Evolutionary conservation across 2,113 vertebrate species (phyloP).

Genomic region (Lampris incognitus): DNA sequence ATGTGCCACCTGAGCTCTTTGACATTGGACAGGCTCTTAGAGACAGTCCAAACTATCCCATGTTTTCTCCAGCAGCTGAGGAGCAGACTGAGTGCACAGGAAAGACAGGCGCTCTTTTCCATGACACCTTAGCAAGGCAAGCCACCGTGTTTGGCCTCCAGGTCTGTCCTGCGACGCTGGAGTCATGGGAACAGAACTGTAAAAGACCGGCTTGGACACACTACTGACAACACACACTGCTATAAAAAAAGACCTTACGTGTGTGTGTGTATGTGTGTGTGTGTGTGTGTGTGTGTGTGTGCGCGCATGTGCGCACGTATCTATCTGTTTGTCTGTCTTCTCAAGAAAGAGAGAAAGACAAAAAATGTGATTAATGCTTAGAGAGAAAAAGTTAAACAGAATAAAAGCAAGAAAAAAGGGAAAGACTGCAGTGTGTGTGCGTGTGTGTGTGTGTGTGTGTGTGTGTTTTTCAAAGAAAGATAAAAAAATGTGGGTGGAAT

Average conservation of each 20-base stretch:
- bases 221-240: slow-evolving; percentile 66
- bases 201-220: slow-evolving; percentile 72
- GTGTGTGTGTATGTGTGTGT: slow-evolving; percentile 46
- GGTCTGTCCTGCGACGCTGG: slow-evolving; percentile 53
- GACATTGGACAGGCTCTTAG: no score
- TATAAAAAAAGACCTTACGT: slow-evolving; percentile 64
- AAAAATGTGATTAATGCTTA: background rate
- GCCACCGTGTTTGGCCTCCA: slow-evolving; percentile 53
- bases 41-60: no score
- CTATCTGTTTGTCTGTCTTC: no score
- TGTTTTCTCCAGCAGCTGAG: no score
- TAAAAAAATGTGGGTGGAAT: no score
- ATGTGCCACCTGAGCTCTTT: no score
- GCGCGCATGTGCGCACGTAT: background rate
- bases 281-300: slow-evolving; percentile 21
- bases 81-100: background rate
- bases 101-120: slow-evolving; percentile 52
- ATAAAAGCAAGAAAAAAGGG: slow-evolving; percentile 42
- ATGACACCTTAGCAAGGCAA: slow-evolving; percentile 35
- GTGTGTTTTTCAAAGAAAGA: no score
- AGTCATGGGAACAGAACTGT: slow-evolving; percentile 78
- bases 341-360: no score
- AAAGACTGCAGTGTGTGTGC: background rate
- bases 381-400: slow-evolving; percentile 48
- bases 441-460: slow-evolving; percentile 22